Percentiles rank a stretch among this genome's conserved stretches.
Evolutionary conservation across 2,888 invertebrate genomes (phyloP).

Genomic region (Drosophila niveifrons): DNA sequence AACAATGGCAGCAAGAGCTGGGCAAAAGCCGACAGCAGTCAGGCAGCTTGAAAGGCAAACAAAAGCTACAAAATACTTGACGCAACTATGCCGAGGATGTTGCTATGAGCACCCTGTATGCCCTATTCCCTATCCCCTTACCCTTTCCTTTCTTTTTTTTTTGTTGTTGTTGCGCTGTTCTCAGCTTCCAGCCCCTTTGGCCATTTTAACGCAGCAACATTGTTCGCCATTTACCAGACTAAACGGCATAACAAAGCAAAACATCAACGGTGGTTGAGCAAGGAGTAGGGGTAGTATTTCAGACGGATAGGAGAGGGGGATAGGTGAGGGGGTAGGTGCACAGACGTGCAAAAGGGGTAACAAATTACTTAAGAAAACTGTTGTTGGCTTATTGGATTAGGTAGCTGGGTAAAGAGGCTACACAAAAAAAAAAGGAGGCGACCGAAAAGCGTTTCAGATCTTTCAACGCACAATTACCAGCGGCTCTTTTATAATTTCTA

Average conservation of each 20-base stretch:
- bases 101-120: constrained; percentile 24
- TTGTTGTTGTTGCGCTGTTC: not conserved
- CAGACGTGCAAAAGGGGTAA: constrained; percentile 51
- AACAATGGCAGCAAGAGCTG: constrained; percentile 24
- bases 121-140: not conserved
- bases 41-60: constrained; percentile 58
- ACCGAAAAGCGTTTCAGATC: constrained; percentile 62
- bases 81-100: constrained; percentile 72
- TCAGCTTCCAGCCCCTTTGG: constrained; percentile 11
- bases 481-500: constrained; percentile 79
- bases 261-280: not conserved
- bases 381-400: constrained; percentile 80
- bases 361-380: constrained; percentile 80
- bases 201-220: constrained; percentile 60
- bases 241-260: constrained; percentile 74
- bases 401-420: constrained; percentile 20
- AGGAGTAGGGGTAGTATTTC: too few species aligned
- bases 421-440: constrained; percentile 3
- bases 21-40: constrained; percentile 21
- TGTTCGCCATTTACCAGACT: constrained; percentile 74
- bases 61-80: constrained; percentile 78
- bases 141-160: too few species aligned
- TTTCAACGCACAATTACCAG: constrained; percentile 77
- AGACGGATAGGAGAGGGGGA: not conserved
- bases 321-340: not conserved